These are phyloP conservation scores for Candidula unifasciata DNA, from an alignment of 2,888 invertebrate genomes.

Conservation along the genomic window DNA sequence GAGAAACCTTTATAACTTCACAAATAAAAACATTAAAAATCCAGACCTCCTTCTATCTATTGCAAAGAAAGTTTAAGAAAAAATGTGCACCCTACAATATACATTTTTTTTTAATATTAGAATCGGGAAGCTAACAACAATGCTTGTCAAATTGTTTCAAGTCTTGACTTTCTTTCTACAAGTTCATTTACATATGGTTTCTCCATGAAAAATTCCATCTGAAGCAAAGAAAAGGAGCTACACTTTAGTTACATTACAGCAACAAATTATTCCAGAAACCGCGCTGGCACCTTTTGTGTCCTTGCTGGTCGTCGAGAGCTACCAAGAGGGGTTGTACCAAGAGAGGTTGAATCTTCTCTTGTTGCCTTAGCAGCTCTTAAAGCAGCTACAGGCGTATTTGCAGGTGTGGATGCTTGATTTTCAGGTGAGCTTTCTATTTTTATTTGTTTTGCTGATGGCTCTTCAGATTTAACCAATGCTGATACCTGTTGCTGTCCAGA, in stretches of 20 bases:
- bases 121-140: too few species aligned
- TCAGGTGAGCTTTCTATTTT: background rate
- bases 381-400: background rate
- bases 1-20: too few species aligned
- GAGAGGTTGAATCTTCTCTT: background rate
- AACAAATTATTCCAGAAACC: conserved; percentile 44
- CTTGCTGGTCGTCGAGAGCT: conserved; percentile 38
- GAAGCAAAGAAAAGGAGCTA: too few species aligned
- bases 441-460: conserved; percentile 14
- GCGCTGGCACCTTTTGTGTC: conserved; percentile 49
- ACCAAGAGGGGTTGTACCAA: background rate
- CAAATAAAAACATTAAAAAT: too few species aligned
- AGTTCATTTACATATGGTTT: too few species aligned
- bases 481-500: background rate
- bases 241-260: background rate
- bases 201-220: too few species aligned
- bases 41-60: too few species aligned
- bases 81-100: too few species aligned
- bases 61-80: too few species aligned
- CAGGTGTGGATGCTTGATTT: background rate
- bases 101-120: too few species aligned
- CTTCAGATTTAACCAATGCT: background rate
- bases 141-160: too few species aligned
- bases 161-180: too few species aligned
- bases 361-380: background rate